Evolutionary conservation across 2,888 invertebrate genomes (phyloP).

Genomic region (Pycnomerus fuliginosus): DNA sequence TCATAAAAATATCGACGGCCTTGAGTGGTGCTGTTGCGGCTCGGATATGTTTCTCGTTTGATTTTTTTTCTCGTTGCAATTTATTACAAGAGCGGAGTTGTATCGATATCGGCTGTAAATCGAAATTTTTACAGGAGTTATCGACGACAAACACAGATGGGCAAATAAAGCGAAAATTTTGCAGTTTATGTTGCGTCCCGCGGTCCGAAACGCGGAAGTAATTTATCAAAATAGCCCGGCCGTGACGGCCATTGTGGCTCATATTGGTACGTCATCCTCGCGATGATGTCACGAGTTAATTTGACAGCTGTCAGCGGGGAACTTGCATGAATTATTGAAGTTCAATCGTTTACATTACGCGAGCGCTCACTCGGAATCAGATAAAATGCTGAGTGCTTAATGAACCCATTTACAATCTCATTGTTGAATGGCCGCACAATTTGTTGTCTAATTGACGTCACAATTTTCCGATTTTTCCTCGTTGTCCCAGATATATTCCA

Average conservation of each 20-base stretch:
- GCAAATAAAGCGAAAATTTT: too few relatives aligned
- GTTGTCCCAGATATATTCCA: slow-evolving; percentile 7
- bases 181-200: slow-evolving; percentile 1
- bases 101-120: too few relatives aligned
- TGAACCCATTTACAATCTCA: slow-evolving; percentile 9
- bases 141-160: too few relatives aligned
- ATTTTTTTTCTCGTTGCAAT: too few relatives aligned
- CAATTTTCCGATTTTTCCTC: not conserved
- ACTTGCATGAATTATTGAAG: slow-evolving; percentile 3
- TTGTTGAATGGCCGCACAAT: slow-evolving; percentile 4
- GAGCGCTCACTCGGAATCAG: slow-evolving; percentile 3
- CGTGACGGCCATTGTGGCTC: slow-evolving; percentile 13
- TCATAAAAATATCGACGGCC: too few relatives aligned
- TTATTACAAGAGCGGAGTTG: too few relatives aligned
- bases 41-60: too few relatives aligned
- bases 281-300: not conserved
- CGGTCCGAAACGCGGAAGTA: slow-evolving; percentile 10
- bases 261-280: not conserved
- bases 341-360: slow-evolving; percentile 3
- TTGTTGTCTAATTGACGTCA: slow-evolving; percentile 3
- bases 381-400: slow-evolving; percentile 7
- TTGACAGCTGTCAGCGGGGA: not conserved
- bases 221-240: slow-evolving; percentile 7
- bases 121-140: too few relatives aligned
- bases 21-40: too few relatives aligned